A percentile compares a stretch with the other conserved stretches of the same genome.
Evolutionary conservation across 2,113 vertebrate species (phyloP).

Genomic region (Nyctibius bracteatus): DNA sequence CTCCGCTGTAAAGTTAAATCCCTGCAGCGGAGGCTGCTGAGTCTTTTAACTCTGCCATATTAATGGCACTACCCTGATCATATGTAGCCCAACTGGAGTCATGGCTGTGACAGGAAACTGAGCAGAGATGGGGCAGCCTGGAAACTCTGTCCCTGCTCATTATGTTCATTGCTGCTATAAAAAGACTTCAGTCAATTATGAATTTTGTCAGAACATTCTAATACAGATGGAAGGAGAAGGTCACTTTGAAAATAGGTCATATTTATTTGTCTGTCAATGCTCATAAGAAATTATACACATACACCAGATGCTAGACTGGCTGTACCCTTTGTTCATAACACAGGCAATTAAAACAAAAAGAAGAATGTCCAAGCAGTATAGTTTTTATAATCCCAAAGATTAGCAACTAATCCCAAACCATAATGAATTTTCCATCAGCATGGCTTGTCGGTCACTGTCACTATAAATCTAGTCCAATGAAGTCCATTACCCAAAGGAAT

Average conservation of each 20-base stretch:
- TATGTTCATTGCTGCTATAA: constrained; percentile 46
- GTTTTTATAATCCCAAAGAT: constrained; percentile 53
- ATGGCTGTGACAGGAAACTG: neutral
- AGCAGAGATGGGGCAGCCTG: neutral
- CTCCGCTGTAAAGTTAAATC: neutral
- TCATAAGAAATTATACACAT: neutral
- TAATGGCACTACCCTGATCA: neutral
- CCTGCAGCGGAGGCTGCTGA: neutral
- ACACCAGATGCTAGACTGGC: constrained; percentile 25
- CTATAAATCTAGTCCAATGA: constrained; percentile 6
- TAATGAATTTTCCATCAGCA: constrained; percentile 61
- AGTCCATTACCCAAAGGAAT: neutral
- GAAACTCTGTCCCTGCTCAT: constrained; percentile 48
- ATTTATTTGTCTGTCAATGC: constrained; percentile 49
- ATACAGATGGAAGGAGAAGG: constrained; percentile 37
- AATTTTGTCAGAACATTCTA: constrained; percentile 61
- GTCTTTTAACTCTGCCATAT: neutral
- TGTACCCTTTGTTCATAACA: constrained; percentile 12
- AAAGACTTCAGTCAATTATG: constrained; percentile 51
- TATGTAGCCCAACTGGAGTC: constrained; percentile 44
- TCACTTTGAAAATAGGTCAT: constrained; percentile 36
- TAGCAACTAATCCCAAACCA: constrained; percentile 48
- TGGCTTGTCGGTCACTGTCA: neutral
- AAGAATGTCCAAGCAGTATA: constrained; percentile 22
- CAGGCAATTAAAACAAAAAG: constrained; percentile 52